These are phyloP conservation scores for Samia ricini DNA, from an alignment of 1,140 invertebrate species.

Conservation along the genomic window DNA sequence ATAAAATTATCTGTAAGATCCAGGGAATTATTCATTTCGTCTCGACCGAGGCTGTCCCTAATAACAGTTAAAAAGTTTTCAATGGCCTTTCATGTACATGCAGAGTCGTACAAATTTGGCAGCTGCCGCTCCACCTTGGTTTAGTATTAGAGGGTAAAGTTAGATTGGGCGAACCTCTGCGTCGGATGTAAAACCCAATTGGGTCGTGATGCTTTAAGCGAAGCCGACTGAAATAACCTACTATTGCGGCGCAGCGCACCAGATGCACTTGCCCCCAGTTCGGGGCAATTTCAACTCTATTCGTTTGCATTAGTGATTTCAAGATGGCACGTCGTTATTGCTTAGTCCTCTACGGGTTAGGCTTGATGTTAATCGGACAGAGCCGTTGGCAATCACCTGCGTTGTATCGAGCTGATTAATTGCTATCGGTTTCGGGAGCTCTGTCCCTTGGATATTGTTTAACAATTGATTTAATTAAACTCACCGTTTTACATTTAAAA, in stretches of 20 bases:
- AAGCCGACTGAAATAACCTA: constrained; percentile 52
- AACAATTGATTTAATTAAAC: constrained; percentile 30
- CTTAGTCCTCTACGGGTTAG: constrained; percentile 18
- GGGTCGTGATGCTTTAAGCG: constrained; percentile 65
- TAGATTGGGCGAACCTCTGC: constrained; percentile 59
- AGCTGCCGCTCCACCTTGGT: constrained; percentile 28
- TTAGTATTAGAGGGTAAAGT: constrained; percentile 53
- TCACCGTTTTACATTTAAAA: not conserved
- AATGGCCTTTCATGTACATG: not conserved
- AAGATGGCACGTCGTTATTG: not conserved
- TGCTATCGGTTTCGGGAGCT: constrained; percentile 36
- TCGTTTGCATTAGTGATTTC: not conserved
- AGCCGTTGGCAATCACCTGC: constrained; percentile 65
- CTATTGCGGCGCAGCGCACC: constrained; percentile 31
- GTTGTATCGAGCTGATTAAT: constrained; percentile 63
- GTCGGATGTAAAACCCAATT: constrained; percentile 69
- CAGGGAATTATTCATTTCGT: not conserved
- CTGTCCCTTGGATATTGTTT: constrained; percentile 43
- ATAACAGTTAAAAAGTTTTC: constrained; percentile 12
- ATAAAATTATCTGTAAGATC: constrained; percentile 6
- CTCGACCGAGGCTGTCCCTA: not conserved
- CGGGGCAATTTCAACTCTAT: constrained; percentile 25
- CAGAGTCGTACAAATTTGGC: constrained; percentile 19
- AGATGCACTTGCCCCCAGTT: constrained; percentile 5
- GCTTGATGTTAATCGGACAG: constrained; percentile 56